Evolutionary conservation across 2,113 vertebrate species (phyloP).

Genomic region (Siniperca knerii): DNA sequence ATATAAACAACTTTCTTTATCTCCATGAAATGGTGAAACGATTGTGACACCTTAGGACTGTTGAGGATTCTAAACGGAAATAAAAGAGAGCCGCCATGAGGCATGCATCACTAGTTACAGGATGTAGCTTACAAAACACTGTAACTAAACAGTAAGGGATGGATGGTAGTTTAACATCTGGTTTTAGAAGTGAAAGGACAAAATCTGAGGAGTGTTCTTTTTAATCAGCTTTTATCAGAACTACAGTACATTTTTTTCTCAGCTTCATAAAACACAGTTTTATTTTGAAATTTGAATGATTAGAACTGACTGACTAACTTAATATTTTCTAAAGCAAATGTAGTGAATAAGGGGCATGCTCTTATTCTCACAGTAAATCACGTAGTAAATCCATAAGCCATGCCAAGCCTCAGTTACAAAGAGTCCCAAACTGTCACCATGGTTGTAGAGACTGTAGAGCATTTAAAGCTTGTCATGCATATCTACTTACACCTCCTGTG

Average conservation of each 20-base stretch:
- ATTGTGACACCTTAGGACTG: neutral
- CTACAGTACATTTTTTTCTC: neutral
- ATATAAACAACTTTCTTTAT: neutral
- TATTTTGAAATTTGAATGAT: neutral
- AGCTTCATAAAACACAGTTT: neutral
- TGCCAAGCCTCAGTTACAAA: neutral
- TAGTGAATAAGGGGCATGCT: neutral
- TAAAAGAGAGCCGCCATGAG: too few relatives aligned
- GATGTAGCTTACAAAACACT: neutral
- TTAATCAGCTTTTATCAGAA: too few relatives aligned
- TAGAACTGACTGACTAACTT: neutral
- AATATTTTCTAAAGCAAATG: too few relatives aligned
- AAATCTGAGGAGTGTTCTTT: neutral
- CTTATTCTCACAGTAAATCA: neutral
- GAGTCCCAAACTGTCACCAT: neutral
- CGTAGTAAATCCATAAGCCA: neutral
- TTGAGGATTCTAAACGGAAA: neutral
- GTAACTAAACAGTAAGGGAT: neutral
- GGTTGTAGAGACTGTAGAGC: neutral
- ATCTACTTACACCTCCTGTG: conserved; percentile 17
- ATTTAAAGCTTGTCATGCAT: neutral
- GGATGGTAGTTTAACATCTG: neutral
- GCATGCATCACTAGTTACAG: neutral
- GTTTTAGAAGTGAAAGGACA: neutral
- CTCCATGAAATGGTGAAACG: neutral